Conservation (phyloP, 2,113 vertebrate genomes). For the Platycercus adscitus region DNA sequence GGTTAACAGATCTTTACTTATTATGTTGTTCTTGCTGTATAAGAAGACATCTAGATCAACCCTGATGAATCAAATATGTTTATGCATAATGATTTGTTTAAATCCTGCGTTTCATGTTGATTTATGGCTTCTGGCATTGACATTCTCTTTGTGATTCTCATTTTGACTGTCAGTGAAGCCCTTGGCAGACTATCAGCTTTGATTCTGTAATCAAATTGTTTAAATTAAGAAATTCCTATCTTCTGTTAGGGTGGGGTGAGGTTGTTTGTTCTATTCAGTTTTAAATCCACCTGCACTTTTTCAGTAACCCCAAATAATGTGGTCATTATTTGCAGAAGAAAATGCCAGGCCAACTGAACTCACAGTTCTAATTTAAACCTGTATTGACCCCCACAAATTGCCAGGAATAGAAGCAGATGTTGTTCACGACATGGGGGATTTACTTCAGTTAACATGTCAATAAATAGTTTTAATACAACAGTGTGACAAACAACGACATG, state of each 20-base stretch:
- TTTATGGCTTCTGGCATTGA: not conserved
- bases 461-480: constrained; percentile 49
- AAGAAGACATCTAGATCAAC: not conserved
- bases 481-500: constrained; percentile 10
- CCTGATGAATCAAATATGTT: not conserved
- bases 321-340: constrained; percentile 14
- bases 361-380: constrained; percentile 42
- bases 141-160: not conserved
- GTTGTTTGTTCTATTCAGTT: not conserved
- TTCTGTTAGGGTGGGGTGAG: not conserved
- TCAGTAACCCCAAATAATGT: not conserved
- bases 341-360: not conserved
- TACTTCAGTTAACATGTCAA: constrained; percentile 49
- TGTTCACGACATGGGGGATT: constrained; percentile 44
- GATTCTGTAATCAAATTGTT: constrained; percentile 13
- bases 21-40: not conserved
- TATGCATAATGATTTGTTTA: not conserved
- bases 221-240: not conserved
- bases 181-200: not conserved
- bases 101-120: not conserved
- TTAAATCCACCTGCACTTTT: constrained; percentile 27
- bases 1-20: not conserved
- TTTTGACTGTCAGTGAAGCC: not conserved
- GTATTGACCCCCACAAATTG: constrained; percentile 47
- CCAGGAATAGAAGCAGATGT: constrained; percentile 45